These are phyloP conservation scores for Remorina albescens DNA, from an alignment of 2,797 vertebrate genomes.

Conservation along the genomic window DNA sequence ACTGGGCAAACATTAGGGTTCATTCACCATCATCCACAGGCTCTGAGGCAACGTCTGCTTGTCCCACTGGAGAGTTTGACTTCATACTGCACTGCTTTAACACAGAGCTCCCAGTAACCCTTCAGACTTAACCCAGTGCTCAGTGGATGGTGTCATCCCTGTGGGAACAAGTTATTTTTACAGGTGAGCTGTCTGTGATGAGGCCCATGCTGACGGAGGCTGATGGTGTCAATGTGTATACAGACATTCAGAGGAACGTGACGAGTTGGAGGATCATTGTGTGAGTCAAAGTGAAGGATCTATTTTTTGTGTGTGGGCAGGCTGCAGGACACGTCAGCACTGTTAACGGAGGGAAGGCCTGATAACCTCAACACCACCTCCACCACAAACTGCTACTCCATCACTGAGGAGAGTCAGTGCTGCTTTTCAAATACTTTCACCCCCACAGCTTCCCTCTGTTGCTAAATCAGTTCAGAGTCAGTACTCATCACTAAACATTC, in stretches of 20 bases:
- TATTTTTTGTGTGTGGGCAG: constrained; percentile 66
- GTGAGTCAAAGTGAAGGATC: constrained; percentile 63
- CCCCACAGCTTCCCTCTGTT: constrained; percentile 50
- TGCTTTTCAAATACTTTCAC: constrained; percentile 58
- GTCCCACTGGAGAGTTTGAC: neutral
- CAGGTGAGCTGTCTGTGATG: constrained; percentile 34
- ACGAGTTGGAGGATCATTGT: constrained; percentile 46
- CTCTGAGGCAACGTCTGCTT: constrained; percentile 5
- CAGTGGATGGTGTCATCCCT: neutral
- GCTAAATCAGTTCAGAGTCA: constrained; percentile 30
- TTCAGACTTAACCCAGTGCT: neutral
- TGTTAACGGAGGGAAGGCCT: constrained; percentile 53
- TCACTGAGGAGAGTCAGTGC: constrained; percentile 53
- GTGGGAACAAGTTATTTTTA: constrained; percentile 25
- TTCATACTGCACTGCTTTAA: neutral
- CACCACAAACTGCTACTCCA: constrained; percentile 62
- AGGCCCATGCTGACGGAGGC: constrained; percentile 21
- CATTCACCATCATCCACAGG: constrained; percentile 19
- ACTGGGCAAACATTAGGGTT: constrained; percentile 41
- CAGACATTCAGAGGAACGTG: constrained; percentile 49
- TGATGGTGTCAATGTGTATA: constrained; percentile 29
- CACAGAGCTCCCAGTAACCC: neutral
- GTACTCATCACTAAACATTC: too few relatives aligned
- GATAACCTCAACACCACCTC: constrained; percentile 71
- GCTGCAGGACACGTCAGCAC: constrained; percentile 64